Evolutionary conservation across 2,888 invertebrate genomes (phyloP), one percentile per base, ranked within the genome.

Genomic region (Ferrisia virgata): DNA sequence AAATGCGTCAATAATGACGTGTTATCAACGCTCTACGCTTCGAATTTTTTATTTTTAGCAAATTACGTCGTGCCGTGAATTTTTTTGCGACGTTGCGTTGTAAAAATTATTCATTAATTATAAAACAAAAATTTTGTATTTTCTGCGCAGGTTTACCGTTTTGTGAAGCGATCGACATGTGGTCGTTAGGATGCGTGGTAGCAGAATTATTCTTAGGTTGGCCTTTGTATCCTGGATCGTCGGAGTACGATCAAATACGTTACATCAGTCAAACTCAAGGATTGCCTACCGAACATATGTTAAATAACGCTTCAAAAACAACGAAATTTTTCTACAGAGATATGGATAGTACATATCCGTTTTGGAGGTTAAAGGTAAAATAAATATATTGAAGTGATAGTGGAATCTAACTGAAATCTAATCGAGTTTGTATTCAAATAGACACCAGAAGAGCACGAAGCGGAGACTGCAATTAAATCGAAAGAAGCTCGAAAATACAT

Each of bases 131-230:
- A 31, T 22, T n/a, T n/a, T 39, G 31, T 25, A 18, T 58, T 39
- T 78, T 36, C 76, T 43, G 1, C 22, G n/a, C 86, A 89, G 89
- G 99, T 28, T 91, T 99, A 87, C 99, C 98, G 86, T 99, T 99
- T 91, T 98, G 98, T 91, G 99, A 99, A 90, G 97, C 99, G 15
- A 99, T 99, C 87, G 99, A 99, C 90, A 99, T 99, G 99, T 99
- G 99, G 99, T 99, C 98, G 6, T 91, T 99, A 86, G 99, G 99
- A 85, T 99, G 99, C 90, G 99, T 99, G 86, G 98, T 99, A 78
- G 99, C 99, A 2, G 99, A 99, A 89, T 91, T 99, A 87, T 99
- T 99, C 90, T 92, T 99, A 72, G 99, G 99, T 86, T 99, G 99
- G 99, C 99, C 99, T 18, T 91, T 99, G 47, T 99, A 99, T 90